Base-by-base conservation (phyloP, 1,140 invertebrate genomes). In the Hylyphantes graminicola region DNA sequence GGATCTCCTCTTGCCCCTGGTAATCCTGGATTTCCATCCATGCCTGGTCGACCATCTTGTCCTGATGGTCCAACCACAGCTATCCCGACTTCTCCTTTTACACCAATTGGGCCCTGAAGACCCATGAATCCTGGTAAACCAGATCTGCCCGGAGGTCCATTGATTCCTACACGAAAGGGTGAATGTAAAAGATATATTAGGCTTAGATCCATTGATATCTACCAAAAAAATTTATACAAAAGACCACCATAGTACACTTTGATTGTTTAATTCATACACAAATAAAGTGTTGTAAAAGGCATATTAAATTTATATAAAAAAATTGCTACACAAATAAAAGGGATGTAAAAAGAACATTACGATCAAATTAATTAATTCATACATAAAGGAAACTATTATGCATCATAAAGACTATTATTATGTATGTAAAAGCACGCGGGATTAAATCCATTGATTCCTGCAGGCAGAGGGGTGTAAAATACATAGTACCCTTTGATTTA, bases 71-170 rank as follows among this genome's bases (percentile, higher is more conserved):
- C 85, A 55, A 72, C 35, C 15, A 85, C 86, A 21, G 70, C 80
- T 48, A 86, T 59, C 86, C 94, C 94, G 54, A 90, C 89, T 70
- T 91, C 89, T 55, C 95, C 95, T 55, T 90, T 88, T 88, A 93
- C 91, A 13, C 95, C 94, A 5, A 15, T 54, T 0, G 50, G 48
- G 5, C 86, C 86, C 74, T 86, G 86, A 2, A 85, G 65, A 48
- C 86, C 86, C 12, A 76, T 81, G 3, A 77, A 74, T 48, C 86
- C 86, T 59, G 65, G 81, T 19, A 11, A 13, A n/a, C 86, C 86
- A 10, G 54, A 21, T 11, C 51, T 53, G 15, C 86, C 86, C 21
- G 81, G 86, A 8, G 54, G 3, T 65, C 86, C 86, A 21, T 83
- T 72, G 8, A 68, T 35, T 21, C 86, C 86, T 86, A 80, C 17